Base-by-base conservation (phyloP, 1,140 invertebrate genomes). In the Drosophila arawakana region DNA sequence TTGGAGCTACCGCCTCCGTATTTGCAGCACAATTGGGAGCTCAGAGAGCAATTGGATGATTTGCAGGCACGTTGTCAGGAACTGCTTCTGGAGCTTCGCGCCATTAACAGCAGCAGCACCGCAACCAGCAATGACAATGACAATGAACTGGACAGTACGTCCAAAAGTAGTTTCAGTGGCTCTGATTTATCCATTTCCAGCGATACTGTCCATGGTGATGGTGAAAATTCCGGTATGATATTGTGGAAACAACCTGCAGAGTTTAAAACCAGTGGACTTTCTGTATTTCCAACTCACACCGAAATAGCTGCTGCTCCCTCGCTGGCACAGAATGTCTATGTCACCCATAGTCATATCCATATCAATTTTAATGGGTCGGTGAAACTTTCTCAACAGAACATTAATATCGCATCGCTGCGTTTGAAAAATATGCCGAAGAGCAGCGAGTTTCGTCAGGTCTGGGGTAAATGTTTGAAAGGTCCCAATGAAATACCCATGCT, bases 361-460 rank as follows among this genome's bases (percentile, higher is more conserved):
- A 70, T 86, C 11, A 72, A 82, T 34, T 72, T 86, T 5, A 72
- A 82, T 44, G 82, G 65, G 7, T 50, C 65, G 7, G 61, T 81
- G 6, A 54, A 55, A 3, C 34, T 70, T 3, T 62, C 59, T 0
- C 34, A 70, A 2, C 49, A 37, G 2, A 54, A 61, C n/a, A 11
- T 71, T 7, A 73, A 76, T 43, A 21, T 73, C 41, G 44, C 52
- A 8, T 43, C 58, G 9, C 25, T 57, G 11, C 46, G 34, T 3
- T 52, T 37, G 13, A 57, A 39, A 15, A 52, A 54, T 34, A 1
- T 25, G 0, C 21, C 11, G 0, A 58, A 49, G 34, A 60, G 41
- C 35, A 88, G 80, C 39, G 83, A 77, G 41, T 86, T 80, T 59
- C 47, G 69, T 10, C 83, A 82, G 18, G 70, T 88, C 6, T 80